phyloP scores from a whole-genome alignment of 2,113 vertebrate species.

The Eulacestoma nigropectus region DNA sequence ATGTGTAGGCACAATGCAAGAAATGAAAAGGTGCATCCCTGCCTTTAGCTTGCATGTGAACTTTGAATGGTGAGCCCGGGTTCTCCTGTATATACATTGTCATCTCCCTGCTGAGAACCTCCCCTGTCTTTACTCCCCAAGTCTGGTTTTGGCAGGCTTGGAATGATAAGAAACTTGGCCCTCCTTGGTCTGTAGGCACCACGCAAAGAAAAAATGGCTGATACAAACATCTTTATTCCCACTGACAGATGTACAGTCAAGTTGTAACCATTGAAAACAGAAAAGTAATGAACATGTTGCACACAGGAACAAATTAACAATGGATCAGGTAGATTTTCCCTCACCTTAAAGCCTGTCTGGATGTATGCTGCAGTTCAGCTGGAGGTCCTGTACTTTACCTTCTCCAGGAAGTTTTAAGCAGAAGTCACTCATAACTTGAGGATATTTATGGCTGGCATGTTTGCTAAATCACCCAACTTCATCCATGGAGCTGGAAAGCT shows the following conservation, averaged over 20 bases:
- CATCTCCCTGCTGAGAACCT: not conserved
- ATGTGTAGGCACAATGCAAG: not conserved
- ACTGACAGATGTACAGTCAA: not conserved
- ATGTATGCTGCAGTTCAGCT: not conserved
- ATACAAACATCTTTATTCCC: not conserved
- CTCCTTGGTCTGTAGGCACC: not conserved
- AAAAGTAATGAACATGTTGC: not conserved
- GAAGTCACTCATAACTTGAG: not conserved
- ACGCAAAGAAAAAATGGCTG: not conserved
- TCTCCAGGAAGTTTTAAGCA: not conserved
- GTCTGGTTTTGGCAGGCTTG: not conserved
- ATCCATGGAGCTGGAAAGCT: not conserved
- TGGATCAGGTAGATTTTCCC: accelerated
- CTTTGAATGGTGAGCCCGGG: not conserved
- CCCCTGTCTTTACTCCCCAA: not conserved
- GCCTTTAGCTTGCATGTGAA: accelerated
- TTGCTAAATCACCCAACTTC: not conserved
- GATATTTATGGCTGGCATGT: not conserved
- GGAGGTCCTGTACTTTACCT: not conserved
- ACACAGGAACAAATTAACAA: not conserved
- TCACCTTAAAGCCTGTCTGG: not conserved
- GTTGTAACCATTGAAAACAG: not conserved
- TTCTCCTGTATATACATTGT: too few species aligned
- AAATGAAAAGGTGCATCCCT: not conserved
- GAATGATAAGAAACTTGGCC: not conserved